Evolutionary conservation across 2,888 invertebrate species (phyloP).

Genomic region (Volucella bombylans): DNA sequence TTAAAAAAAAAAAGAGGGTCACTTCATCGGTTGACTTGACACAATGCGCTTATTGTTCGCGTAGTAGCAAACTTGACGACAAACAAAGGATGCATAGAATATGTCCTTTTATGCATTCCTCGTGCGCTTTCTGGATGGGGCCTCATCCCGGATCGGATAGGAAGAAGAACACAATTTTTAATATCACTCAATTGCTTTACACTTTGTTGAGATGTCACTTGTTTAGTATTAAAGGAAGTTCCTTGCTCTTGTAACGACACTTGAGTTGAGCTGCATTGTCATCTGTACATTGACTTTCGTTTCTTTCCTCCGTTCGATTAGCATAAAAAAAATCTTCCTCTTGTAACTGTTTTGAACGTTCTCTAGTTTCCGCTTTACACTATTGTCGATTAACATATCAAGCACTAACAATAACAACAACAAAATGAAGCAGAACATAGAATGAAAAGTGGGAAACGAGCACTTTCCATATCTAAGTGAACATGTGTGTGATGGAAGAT

Average conservation of each 20-base stretch:
- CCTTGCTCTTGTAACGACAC: slow-evolving; percentile 47
- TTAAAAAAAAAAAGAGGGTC: too few relatives aligned
- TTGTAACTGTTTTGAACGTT: slow-evolving; percentile 35
- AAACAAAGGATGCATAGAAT: slow-evolving; percentile 3
- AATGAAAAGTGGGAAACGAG: slow-evolving; percentile 21
- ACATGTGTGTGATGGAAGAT: not conserved
- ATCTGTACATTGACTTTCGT: slow-evolving; percentile 22
- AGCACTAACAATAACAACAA: slow-evolving; percentile 18
- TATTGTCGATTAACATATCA: slow-evolving; percentile 65
- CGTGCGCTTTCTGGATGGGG: not conserved
- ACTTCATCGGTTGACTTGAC: slow-evolving; percentile 33
- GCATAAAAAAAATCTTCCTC: slow-evolving; percentile 45
- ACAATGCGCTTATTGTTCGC: slow-evolving; percentile 42
- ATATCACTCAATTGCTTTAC: slow-evolving; percentile 40
- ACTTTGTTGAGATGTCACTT: slow-evolving; percentile 42
- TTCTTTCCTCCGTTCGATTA: slow-evolving; percentile 23
- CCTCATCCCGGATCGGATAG: not conserved
- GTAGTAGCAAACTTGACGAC: not conserved
- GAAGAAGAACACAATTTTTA: slow-evolving; percentile 35
- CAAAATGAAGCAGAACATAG: not conserved
- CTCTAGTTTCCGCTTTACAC: slow-evolving; percentile 5
- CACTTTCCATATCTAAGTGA: slow-evolving; percentile 33
- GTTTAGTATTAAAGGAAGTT: slow-evolving; percentile 40
- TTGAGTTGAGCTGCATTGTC: slow-evolving; percentile 42
- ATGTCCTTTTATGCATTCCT: slow-evolving; percentile 47